Evolutionary conservation across 2,888 invertebrate genomes (phyloP), one percentile per base, ranked within the genome.

Genomic region (Apoda limacodes): DNA sequence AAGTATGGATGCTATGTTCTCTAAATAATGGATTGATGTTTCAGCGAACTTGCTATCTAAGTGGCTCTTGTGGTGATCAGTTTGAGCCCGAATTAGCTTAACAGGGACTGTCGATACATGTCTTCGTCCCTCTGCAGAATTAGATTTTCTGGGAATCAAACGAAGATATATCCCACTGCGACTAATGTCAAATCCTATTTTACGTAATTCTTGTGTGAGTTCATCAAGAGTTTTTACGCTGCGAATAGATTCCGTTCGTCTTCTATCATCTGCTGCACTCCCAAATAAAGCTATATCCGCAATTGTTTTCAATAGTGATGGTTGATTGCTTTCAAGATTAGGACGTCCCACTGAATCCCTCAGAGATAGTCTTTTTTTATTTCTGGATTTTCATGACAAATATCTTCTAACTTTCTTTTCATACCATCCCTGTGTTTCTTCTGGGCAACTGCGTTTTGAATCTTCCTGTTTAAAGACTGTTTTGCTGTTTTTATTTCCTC

Each of bases 331-430:
- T 45, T 45, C 47, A 38, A 45, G 40, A 26, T 35, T 38, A 40
- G 48, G 43, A 37, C 27, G 45, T 45, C 46, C 44, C 26, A 39
- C 40, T 43, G 43, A 42, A 46, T 42, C 43, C 39, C 43, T 42
- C 40, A 43, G 42, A 38, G 42, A 43, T 41, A 46, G 43, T 40
- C 23, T 41, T 43, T 32, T 45, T 40, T 42, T 37, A 44, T 41
- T 39, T 46, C 44, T 25, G 42, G 44, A 45, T 42, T 43, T 40
- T 42, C 39, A 22, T 43, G 37, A 44, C 43, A 44, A 43, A 45
- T 45, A 40, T 45, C 39, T 42, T 43, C 37, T 40, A 45, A 43
- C 43, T 42, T 43, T 37, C 39, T 43, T 43, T 45, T 41, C 35
- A 41, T 41, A 41, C 42, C 39, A 40, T 45, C 40, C 42, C 42